Base-by-base conservation (phyloP, 2,797 vertebrate genomes). In the Staurois parvus region DNA sequence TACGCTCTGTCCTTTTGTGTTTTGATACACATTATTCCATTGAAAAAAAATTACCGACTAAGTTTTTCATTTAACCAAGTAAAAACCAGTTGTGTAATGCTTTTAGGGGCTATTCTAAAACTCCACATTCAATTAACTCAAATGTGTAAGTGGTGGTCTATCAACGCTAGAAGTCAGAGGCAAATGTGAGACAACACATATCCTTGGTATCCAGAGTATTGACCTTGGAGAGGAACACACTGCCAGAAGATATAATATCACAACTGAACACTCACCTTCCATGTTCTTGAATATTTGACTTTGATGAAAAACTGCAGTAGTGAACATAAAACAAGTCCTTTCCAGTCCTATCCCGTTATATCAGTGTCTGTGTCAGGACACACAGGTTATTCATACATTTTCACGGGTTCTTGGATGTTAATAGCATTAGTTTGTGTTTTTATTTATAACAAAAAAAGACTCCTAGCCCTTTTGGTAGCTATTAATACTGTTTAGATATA, bases 1-100 rank as follows among this genome's bases (percentile, higher is more conserved):
- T 79, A 72, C 34, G 40, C 56, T 75, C 79, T 86, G 52, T 86
- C 79, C 79, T n/a, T 81, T 32, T 81, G 76, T 72, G 56, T 83
- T 83, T 48, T 34, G 62, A 66, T 66, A 77, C 80, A 86, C 73
- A 77, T 76, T 72, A 86, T 77, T 59, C 84, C 34, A 12, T 81
- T 34, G n/a, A 73, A 72, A 62, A n/a, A 52, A 56, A 72, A 52
- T n/a, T 37, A 64, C 42, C 13, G 21, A 66, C 24, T 81, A 76
- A 76, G 72, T 67, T 72, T 42, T 85, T 76, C 34, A 72, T 78
- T 86, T 79, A 83, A 72, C 6, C 24, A 19, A 68, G 26, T 29
- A 56, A 13, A 86, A 69, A 37, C 40, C 67, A 83, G 78, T 74
- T 69, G 11, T 75, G 42, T 66, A 78, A 74, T 83, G 56, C 30